Base-by-base conservation (phyloP, 2,888 invertebrate genomes). In the Sinodicranocentrus sp. region DNA sequence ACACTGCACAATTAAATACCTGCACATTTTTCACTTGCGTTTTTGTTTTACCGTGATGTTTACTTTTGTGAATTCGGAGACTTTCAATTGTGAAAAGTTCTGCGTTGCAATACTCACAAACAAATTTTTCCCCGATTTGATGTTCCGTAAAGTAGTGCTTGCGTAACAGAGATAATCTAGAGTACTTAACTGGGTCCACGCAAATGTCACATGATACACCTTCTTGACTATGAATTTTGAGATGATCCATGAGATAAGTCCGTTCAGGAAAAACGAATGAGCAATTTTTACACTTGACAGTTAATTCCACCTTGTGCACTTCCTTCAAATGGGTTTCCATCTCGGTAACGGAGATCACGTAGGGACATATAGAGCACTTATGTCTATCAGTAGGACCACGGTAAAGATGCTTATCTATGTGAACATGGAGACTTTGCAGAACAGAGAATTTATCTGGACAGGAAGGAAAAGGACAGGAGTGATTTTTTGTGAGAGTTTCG, bases 401-500 rank as follows among this genome's bases (percentile, higher is more conserved):
- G 15, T 52, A 17, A 17, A n/a, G 10, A 52, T 52, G 52, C 15
- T 3, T 13, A 5, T n/a, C 15, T 3, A 52, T 5, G 17, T 52
- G 52, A 13, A 52, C n/a, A 10, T 52, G n/a, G 10, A 17, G 10
- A 52, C 3, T 17, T n/a, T 52, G n/a, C n/a, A 6, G 52, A 52
- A n/a, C 15, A 52, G 52, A 5, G n/a, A 52, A 52, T n/a, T 10
- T 52, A 3, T 52, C 52, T n/a, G 10, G 54, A n/a, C 52, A 52
- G 52, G 10, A 13, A 10, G 15, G n/a, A 52, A 52, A 13, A n/a
- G 28, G 61, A 26, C 97, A 97, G 6, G 5, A 8, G 39, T 8
- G 13, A 39, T 39, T 39, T 13, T 39, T 39, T 13, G 39, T 39
- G 6, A 8, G 5, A 5, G 39, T 39, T 39, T 39, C 39, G 39